These are phyloP conservation scores for Agriopis marginaria DNA, from an alignment of 2,888 invertebrate species.

Conservation along the genomic window DNA sequence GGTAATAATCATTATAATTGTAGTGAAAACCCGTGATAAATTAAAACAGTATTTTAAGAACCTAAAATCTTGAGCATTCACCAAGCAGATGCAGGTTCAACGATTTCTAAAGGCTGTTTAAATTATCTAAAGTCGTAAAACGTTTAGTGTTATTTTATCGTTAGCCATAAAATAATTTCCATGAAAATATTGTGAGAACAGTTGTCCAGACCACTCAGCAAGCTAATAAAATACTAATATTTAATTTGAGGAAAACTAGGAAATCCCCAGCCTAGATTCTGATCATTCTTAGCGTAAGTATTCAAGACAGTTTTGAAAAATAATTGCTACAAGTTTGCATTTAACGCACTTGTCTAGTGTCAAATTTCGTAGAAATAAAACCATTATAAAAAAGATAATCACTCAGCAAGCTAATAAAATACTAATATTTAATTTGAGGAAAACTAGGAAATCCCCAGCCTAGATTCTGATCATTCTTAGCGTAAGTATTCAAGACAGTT, in stretches of 20 bases:
- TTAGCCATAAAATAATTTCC: slow-evolving; percentile 40
- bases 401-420: not conserved
- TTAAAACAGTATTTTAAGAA: not conserved
- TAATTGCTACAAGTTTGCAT: too few relatives aligned
- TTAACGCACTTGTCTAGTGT: too few relatives aligned
- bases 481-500: too few relatives aligned
- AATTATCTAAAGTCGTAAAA: slow-evolving; percentile 20
- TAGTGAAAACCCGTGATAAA: too few relatives aligned
- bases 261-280: too few relatives aligned
- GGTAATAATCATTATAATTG: too few relatives aligned
- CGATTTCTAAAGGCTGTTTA: slow-evolving; percentile 4
- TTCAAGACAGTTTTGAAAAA: too few relatives aligned
- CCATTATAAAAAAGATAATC: too few relatives aligned
- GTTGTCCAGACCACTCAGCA: slow-evolving; percentile 8
- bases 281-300: too few relatives aligned
- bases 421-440: slow-evolving; percentile 3
- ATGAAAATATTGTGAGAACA: slow-evolving; percentile 19
- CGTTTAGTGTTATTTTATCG: slow-evolving; percentile 23
- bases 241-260: not conserved
- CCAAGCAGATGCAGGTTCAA: slow-evolving; percentile 8
- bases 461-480: too few relatives aligned
- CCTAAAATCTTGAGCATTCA: not conserved
- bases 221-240: not conserved
- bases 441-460: too few relatives aligned
- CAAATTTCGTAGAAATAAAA: too few relatives aligned